phyloP scores from a whole-genome alignment of 2,888 invertebrate species.

The Agelastica alni region DNA sequence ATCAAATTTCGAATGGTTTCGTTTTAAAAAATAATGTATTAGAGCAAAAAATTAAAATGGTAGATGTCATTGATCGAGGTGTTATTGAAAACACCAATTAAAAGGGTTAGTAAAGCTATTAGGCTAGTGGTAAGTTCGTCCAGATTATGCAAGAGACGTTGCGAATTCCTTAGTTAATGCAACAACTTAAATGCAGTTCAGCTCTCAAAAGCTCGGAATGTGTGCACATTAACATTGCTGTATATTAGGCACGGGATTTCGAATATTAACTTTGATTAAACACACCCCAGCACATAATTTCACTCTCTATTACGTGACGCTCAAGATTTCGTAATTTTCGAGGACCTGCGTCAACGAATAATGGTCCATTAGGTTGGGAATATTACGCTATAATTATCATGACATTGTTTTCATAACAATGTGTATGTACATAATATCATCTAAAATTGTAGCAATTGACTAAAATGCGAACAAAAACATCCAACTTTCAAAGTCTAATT shows the following conservation, averaged over 20 bases:
- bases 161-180: conserved; percentile 48
- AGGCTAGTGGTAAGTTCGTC: conserved; percentile 49
- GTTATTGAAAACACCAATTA: conserved; percentile 23
- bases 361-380: conserved; percentile 12
- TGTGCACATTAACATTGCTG: conserved; percentile 42
- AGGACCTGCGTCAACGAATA: conserved; percentile 3
- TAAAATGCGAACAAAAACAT: too few relatives aligned
- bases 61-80: too few relatives aligned
- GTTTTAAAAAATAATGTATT: too few relatives aligned
- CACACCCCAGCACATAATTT: conserved; percentile 23
- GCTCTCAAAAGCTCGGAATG: conserved; percentile 41
- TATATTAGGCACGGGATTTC: conserved; percentile 38
- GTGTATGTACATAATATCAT: too few relatives aligned
- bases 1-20: background rate
- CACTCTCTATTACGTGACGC: conserved; percentile 21
- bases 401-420: too few relatives aligned
- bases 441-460: too few relatives aligned
- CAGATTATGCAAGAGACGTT: conserved; percentile 47
- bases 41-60: too few relatives aligned
- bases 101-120: conserved; percentile 36
- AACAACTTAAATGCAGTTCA: conserved; percentile 43
- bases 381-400: too few relatives aligned
- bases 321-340: conserved; percentile 20
- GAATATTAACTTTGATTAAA: conserved; percentile 36
- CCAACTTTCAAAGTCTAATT: too few relatives aligned